A percentile compares a stretch with the other conserved stretches of the same genome.
Evolutionary conservation across 2,113 vertebrate genomes (phyloP).

Genomic region (Chaetodon trifascialis): DNA sequence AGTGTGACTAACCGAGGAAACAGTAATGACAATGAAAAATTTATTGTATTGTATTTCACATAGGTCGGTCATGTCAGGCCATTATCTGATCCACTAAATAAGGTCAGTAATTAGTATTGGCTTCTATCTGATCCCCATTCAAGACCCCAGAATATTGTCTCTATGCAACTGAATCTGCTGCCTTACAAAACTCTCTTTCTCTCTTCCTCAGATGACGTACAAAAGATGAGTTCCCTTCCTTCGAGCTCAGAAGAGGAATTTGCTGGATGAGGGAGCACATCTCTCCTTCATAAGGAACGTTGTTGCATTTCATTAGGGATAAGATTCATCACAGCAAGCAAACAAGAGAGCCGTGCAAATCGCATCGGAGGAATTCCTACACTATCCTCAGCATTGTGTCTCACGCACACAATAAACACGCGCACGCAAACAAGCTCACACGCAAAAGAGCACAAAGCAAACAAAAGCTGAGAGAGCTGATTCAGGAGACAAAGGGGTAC

Average conservation of each 20-base stretch:
- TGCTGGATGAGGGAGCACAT: constrained; percentile 79
- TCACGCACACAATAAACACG: constrained; percentile 16
- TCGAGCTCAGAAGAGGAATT: constrained; percentile 70
- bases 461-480: constrained; percentile 66
- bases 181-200: constrained; percentile 6
- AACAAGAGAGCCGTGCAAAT: constrained; percentile 80
- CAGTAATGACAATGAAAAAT: too few species aligned
- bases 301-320: constrained; percentile 84
- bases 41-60: not conserved
- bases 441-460: constrained; percentile 65
- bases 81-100: constrained; percentile 6
- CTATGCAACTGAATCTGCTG: constrained; percentile 4
- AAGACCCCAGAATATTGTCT: not conserved
- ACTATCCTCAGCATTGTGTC: constrained; percentile 37
- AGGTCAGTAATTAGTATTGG: not conserved
- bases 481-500: constrained; percentile 68
- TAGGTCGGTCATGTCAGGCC: not conserved
- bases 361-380: constrained; percentile 68
- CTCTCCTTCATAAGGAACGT: constrained; percentile 77
- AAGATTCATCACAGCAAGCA: constrained; percentile 81
- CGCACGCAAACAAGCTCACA: constrained; percentile 43
- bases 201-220: constrained; percentile 47
- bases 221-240: constrained; percentile 51
- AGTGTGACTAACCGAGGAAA: not conserved
- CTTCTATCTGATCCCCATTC: not conserved